Base-by-base conservation (phyloP, 2,113 vertebrate genomes). In the Oncorhynchus mykiss region DNA sequence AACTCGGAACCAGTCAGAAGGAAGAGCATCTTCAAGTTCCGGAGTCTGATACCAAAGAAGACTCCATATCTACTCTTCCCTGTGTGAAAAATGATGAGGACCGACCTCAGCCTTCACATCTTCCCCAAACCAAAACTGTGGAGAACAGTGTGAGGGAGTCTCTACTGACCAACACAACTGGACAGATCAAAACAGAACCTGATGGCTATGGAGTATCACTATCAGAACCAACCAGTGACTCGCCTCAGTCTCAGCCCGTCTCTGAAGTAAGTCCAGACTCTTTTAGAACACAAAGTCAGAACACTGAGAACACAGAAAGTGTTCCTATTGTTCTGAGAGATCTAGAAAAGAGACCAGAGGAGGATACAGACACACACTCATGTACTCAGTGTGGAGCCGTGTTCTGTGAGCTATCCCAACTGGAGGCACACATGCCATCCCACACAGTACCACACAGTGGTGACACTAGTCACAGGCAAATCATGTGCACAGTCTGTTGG, bases 111-210 rank as follows among this genome's bases (percentile, higher is more conserved):
- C 25, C 27, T 3, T 22, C 1, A 49, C 74, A 60, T 67, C 27
- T 45, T 12, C 2, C 5, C 74, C 20, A 22, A 29, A 70, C 7
- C 14, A 7, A n/a, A 24, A 25, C 6, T 39, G n/a, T 39, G 12
- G 59, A 65, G 2, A 48, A 64, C 13, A 14, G 29, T 13, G 25
- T 66, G 31, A 14, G 5, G 14, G 34, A 51, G 9, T 45, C 20
- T 7, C 11, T 12, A 66, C 31, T 48, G 20, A n/a, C 45, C 18
- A 62, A 8, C 59, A 22, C 59, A 62, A 62, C 18, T 22, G 7
- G 6, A 12, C 49, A 34, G 24, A 27, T 75, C 13, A 75, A 75
- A 69, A 69, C 66, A 6, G 74, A 75, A 51, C 27, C 49, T 39
- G 16, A 59, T 6, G 66, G 66, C 49, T 69, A 31, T 20, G 27